Percentiles rank a stretch among this genome's conserved stretches.
These are phyloP conservation scores for Ectobius pallidus DNA, from an alignment of 2,888 invertebrate species.

Conservation along the genomic window DNA sequence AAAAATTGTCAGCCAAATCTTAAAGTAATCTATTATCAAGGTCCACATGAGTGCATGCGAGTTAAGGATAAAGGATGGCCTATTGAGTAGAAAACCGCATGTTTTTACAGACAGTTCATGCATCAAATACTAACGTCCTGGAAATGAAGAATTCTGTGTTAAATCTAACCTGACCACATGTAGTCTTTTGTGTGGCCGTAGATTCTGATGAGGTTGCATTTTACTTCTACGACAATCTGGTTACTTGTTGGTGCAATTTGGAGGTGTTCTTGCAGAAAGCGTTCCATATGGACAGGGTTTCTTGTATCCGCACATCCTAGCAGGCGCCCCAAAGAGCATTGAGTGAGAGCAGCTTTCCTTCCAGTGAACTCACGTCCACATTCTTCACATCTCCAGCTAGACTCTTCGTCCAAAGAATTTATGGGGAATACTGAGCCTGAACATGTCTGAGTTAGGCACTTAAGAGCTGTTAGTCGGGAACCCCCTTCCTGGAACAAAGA, in stretches of 20 bases:
- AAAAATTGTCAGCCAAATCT: too few relatives aligned
- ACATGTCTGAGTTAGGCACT: slow-evolving; percentile 60
- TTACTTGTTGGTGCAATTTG: slow-evolving; percentile 64
- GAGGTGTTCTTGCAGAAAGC: slow-evolving; percentile 62
- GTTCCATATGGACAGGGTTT: slow-evolving; percentile 61
- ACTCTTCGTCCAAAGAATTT: slow-evolving; percentile 60
- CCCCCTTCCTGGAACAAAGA: slow-evolving; percentile 63
- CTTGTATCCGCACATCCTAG: slow-evolving; percentile 60
- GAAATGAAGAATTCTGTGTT: too few relatives aligned
- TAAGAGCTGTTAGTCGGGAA: slow-evolving; percentile 62
- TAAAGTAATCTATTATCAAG: too few relatives aligned
- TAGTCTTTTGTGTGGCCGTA: slow-evolving; percentile 63
- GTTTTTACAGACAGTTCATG: too few relatives aligned
- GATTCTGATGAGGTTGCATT: slow-evolving; percentile 66
- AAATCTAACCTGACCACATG: slow-evolving; percentile 62
- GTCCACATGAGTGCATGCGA: too few relatives aligned
- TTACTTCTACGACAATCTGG: slow-evolving; percentile 67
- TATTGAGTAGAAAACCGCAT: too few relatives aligned
- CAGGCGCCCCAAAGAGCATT: slow-evolving; percentile 57
- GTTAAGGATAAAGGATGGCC: too few relatives aligned
- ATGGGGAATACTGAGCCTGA: slow-evolving; percentile 63
- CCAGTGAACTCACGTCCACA: slow-evolving; percentile 60
- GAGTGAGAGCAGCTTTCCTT: slow-evolving; percentile 52
- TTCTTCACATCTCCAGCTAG: slow-evolving; percentile 65
- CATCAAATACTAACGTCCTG: too few relatives aligned